Conservation (phyloP, 2,888 invertebrate genomes). For the Drosophila quinaria region DNA sequence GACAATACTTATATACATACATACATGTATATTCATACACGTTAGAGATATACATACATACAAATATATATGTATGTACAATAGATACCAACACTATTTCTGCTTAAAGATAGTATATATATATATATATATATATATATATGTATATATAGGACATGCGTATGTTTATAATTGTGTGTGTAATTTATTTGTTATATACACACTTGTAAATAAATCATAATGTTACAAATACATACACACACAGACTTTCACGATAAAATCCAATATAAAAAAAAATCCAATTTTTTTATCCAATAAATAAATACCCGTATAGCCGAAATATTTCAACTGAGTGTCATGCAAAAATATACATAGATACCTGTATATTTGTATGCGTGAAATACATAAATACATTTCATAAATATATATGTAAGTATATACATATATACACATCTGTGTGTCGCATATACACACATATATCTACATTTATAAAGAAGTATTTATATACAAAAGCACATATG, state of each 20-base stretch:
- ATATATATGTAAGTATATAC: slow-evolving; percentile 42
- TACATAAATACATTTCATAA: slow-evolving; percentile 52
- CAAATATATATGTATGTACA: slow-evolving; percentile 17
- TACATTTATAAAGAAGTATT: slow-evolving; percentile 26
- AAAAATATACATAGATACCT: slow-evolving; percentile 45
- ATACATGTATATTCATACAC: slow-evolving; percentile 10
- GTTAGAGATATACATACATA: slow-evolving; percentile 22
- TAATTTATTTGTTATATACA: slow-evolving; percentile 9
- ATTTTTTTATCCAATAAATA: slow-evolving; percentile 31
- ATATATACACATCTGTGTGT: slow-evolving; percentile 32
- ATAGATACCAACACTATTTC: slow-evolving; percentile 33
- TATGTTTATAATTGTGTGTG: slow-evolving; percentile 1
- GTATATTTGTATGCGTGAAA: slow-evolving; percentile 48
- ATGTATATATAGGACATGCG: slow-evolving; percentile 8
- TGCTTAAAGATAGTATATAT: slow-evolving; percentile 27
- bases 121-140: slow-evolving; percentile 12
- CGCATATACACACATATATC: slow-evolving; percentile 27
- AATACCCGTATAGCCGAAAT: slow-evolving; percentile 48
- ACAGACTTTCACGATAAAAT: slow-evolving; percentile 11
- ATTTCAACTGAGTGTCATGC: slow-evolving; percentile 40
- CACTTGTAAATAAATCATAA: slow-evolving; percentile 23
- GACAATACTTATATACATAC: slow-evolving; percentile 29
- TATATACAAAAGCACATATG: slow-evolving; percentile 23
- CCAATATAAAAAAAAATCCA: background rate
- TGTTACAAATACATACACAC: slow-evolving; percentile 11